A percentile compares a stretch with the other conserved stretches of the same genome.
Evolutionary conservation across 2,797 vertebrate genomes (phyloP).

Genomic region (Gambusia yucatana): DNA sequence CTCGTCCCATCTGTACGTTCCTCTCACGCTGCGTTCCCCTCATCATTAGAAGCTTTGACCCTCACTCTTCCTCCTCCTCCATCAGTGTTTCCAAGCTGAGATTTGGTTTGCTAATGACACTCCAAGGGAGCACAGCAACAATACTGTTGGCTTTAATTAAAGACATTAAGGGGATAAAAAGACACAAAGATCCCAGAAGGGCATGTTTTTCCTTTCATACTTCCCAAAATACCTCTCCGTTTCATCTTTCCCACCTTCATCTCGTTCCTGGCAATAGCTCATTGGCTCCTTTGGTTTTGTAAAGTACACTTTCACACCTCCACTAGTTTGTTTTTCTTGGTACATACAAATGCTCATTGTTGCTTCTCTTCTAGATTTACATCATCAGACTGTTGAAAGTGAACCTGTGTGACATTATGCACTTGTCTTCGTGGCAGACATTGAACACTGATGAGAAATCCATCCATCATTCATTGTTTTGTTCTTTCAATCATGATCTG

Average conservation of each 20-base stretch:
- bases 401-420: constrained; percentile 10
- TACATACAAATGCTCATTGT: constrained; percentile 36
- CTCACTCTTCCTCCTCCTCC: constrained; percentile 30
- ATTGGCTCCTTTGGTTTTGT: constrained; percentile 14
- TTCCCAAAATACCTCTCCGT: constrained; percentile 56
- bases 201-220: constrained; percentile 57
- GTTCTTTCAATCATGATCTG: neutral
- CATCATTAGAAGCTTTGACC: constrained; percentile 47
- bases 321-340: constrained; percentile 5
- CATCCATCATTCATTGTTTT: neutral
- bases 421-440: neutral
- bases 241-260: constrained; percentile 17
- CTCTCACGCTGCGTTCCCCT: constrained; percentile 19
- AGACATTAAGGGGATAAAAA: constrained; percentile 76
- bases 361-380: constrained; percentile 47
- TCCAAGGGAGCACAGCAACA: constrained; percentile 67
- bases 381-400: constrained; percentile 17
- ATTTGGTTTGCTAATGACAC: constrained; percentile 71
- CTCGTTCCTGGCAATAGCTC: constrained; percentile 15
- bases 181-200: constrained; percentile 63
- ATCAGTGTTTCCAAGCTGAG: constrained; percentile 36
- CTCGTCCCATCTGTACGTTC: constrained; percentile 14
- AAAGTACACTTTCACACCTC: constrained; percentile 4
- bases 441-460: constrained; percentile 5
- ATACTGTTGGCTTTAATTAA: constrained; percentile 81